Conservation (phyloP, 2,113 vertebrate species). For the Takifugu flavidus region DNA sequence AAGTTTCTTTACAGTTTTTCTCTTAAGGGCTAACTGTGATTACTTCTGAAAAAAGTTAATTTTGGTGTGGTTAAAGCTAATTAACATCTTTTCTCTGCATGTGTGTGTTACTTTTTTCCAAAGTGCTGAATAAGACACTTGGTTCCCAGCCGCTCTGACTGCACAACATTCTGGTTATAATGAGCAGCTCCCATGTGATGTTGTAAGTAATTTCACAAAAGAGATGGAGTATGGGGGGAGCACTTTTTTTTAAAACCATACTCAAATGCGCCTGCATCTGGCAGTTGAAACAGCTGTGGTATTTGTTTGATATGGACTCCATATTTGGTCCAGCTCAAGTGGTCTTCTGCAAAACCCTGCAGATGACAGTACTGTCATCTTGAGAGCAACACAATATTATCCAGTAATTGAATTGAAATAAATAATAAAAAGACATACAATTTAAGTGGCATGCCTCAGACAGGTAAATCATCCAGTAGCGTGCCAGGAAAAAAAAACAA, state of each 20-base stretch:
- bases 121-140: slow-evolving; percentile 20
- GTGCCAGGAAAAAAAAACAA: no score
- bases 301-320: slow-evolving; percentile 49
- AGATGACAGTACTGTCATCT: slow-evolving; percentile 36
- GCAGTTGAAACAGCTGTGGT: slow-evolving; percentile 57
- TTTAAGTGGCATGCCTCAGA: slow-evolving; percentile 4
- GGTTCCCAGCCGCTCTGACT: slow-evolving; percentile 8
- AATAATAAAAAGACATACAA: slow-evolving; percentile 22
- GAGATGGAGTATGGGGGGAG: slow-evolving; percentile 14
- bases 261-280: slow-evolving; percentile 34
- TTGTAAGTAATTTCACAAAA: slow-evolving; percentile 17
- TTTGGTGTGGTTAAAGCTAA: background rate
- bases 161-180: slow-evolving; percentile 15
- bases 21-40: no score
- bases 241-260: background rate
- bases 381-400: slow-evolving; percentile 6
- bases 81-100: background rate
- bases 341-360: slow-evolving; percentile 9
- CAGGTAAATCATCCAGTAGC: no score
- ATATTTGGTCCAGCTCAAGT: slow-evolving; percentile 47
- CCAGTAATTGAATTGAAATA: slow-evolving; percentile 7
- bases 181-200: slow-evolving; percentile 20
- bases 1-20: no score
- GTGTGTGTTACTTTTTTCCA: background rate
- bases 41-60: background rate